Conservation (phyloP, 2,888 invertebrate genomes). For the Silvanus unidentatus region DNA sequence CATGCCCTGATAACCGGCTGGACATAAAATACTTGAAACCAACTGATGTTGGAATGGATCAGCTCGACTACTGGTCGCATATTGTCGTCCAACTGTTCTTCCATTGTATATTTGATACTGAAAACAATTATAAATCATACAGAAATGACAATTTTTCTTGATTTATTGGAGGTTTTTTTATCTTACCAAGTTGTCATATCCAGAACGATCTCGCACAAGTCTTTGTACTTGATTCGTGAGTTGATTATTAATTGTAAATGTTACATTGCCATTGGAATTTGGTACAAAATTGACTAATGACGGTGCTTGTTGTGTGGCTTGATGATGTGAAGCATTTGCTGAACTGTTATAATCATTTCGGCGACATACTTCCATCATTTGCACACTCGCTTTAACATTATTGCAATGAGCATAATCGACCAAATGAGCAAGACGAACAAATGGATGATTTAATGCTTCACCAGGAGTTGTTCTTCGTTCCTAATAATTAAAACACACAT, state of each 20-base stretch:
- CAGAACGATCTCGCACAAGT: slow-evolving; percentile 65
- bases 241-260: slow-evolving; percentile 92
- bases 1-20: slow-evolving; percentile 76
- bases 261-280: slow-evolving; percentile 75
- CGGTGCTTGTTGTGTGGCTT: slow-evolving; percentile 47
- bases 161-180: background rate
- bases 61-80: slow-evolving; percentile 56
- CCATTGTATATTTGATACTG: slow-evolving; percentile 80
- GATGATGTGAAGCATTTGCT: slow-evolving; percentile 48
- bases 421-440: slow-evolving; percentile 87
- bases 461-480: slow-evolving; percentile 93
- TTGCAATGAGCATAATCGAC: slow-evolving; percentile 96
- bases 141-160: background rate
- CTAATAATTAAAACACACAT: slow-evolving; percentile 47
- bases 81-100: slow-evolving; percentile 64
- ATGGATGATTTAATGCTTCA: slow-evolving; percentile 91
- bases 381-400: slow-evolving; percentile 94
- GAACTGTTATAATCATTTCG: slow-evolving; percentile 47
- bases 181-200: slow-evolving; percentile 69
- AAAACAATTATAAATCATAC: slow-evolving; percentile 25
- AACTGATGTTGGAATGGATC: slow-evolving; percentile 88
- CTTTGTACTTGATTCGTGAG: slow-evolving; percentile 68
- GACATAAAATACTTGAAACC: slow-evolving; percentile 90
- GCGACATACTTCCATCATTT: slow-evolving; percentile 90
- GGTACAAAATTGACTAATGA: slow-evolving; percentile 70